A percentile compares a stretch with the other conserved stretches of the same genome.
Evolutionary conservation across 2,113 vertebrate genomes (phyloP).

Genomic region (Stomatorhinus ivindoensis): DNA sequence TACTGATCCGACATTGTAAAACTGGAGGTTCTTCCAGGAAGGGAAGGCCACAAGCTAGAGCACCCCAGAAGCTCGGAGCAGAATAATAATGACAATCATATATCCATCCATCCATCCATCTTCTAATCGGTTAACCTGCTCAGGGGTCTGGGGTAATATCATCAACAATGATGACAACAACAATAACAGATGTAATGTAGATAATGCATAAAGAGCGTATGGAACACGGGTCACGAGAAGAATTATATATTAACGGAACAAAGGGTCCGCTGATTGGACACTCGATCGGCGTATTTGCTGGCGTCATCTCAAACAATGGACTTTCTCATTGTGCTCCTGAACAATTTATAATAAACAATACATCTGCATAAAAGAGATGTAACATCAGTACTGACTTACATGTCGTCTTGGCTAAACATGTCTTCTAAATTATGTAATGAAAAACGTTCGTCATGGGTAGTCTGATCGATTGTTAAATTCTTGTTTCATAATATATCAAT

Average conservation of each 20-base stretch:
- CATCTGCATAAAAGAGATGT: background rate
- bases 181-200: background rate
- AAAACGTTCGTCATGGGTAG: background rate
- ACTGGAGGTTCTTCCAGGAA: background rate
- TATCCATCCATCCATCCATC: too few species aligned
- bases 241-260: too few species aligned
- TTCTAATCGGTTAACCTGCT: too few species aligned
- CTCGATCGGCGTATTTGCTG: too few species aligned
- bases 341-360: background rate
- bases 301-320: background rate
- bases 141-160: too few species aligned
- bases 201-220: background rate
- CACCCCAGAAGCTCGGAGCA: background rate
- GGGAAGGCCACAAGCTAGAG: background rate
- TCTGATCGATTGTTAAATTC: background rate
- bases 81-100: too few species aligned
- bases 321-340: background rate
- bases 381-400: background rate
- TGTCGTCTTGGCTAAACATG: background rate
- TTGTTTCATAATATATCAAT: background rate
- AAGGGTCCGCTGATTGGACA: too few species aligned
- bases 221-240: background rate
- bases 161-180: background rate
- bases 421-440: background rate
- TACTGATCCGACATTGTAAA: background rate